These are phyloP conservation scores for Lasioglossum malachurum DNA, from an alignment of 2,888 invertebrate species.

Conservation along the genomic window DNA sequence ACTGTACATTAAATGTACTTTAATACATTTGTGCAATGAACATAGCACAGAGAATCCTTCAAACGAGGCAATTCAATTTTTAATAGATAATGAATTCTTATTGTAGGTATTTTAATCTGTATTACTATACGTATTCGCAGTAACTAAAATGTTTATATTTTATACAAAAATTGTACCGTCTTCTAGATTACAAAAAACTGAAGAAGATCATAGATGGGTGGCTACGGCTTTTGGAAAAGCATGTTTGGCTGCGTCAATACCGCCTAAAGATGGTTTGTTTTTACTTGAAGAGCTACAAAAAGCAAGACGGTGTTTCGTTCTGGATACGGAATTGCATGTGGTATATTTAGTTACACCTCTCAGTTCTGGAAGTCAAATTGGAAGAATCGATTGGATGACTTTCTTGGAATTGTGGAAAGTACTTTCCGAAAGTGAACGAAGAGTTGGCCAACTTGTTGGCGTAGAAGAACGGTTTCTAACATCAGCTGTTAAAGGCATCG, in stretches of 20 bases:
- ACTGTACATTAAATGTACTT: conserved; percentile 92
- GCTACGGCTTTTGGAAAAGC: conserved; percentile 96
- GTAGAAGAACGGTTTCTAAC: conserved; percentile 94
- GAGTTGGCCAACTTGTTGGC: conserved; percentile 95
- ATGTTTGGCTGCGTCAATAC: conserved; percentile 95
- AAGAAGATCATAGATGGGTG: conserved; percentile 86
- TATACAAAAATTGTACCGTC: conserved; percentile 7
- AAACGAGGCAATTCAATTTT: conserved; percentile 88
- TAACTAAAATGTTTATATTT: conserved; percentile 19
- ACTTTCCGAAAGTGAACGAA: conserved; percentile 91
- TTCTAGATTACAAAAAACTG: conserved; percentile 68
- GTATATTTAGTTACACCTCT: conserved; percentile 98
- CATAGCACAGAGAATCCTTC: conserved; percentile 83
- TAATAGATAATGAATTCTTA: conserved; percentile 94
- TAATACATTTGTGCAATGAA: conserved; percentile 83
- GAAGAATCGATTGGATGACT: conserved; percentile 92
- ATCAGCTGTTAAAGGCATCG: conserved; percentile 89
- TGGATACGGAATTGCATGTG: conserved; percentile 97
- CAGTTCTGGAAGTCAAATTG: conserved; percentile 92
- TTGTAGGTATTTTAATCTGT: conserved; percentile 75
- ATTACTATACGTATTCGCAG: neutral
- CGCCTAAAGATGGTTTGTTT: conserved; percentile 96
- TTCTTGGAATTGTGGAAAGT: conserved; percentile 93
- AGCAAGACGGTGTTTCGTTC: conserved; percentile 94
- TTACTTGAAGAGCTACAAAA: conserved; percentile 96